phyloP scores from a whole-genome alignment of 2,888 invertebrate genomes.

The Campopleginae sp. region DNA sequence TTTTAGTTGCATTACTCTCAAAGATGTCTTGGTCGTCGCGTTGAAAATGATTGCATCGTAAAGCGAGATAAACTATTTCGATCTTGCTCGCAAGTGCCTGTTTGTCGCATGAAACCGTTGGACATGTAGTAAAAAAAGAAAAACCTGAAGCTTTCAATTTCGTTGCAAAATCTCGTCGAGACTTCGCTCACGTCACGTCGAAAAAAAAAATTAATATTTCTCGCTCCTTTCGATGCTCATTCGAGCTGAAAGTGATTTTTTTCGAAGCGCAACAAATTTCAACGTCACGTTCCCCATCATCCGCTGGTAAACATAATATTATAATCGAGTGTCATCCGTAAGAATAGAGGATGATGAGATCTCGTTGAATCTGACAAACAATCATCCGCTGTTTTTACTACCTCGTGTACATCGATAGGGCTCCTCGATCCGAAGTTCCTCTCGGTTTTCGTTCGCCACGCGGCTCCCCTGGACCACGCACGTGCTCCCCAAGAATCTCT shows the following conservation, averaged over 20 bases:
- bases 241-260: not conserved
- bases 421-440: constrained; percentile 1
- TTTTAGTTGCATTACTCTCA: not conserved
- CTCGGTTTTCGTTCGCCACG: constrained; percentile 70
- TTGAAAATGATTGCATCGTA: constrained; percentile 5
- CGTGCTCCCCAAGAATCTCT: constrained; percentile 27
- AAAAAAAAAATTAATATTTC: not conserved
- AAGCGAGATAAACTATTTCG: constrained; percentile 11
- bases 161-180: not conserved
- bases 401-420: not conserved
- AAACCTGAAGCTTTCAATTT: not conserved
- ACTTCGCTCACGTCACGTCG: not conserved
- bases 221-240: not conserved
- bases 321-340: constrained; percentile 5
- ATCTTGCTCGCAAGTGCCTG: not conserved
- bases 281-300: not conserved
- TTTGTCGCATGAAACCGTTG: not conserved
- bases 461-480: constrained; percentile 30
- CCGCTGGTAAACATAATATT: not conserved
- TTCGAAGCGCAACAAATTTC: not conserved
- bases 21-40: constrained; percentile 1
- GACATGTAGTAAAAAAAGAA: not conserved
- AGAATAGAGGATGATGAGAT: constrained; percentile 7
- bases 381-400: not conserved
- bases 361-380: constrained; percentile 17